Percentiles rank a stretch among this genome's conserved stretches.
Evolutionary conservation across 2,113 vertebrate genomes (phyloP).

Genomic region (Ochotona curzoniae): DNA sequence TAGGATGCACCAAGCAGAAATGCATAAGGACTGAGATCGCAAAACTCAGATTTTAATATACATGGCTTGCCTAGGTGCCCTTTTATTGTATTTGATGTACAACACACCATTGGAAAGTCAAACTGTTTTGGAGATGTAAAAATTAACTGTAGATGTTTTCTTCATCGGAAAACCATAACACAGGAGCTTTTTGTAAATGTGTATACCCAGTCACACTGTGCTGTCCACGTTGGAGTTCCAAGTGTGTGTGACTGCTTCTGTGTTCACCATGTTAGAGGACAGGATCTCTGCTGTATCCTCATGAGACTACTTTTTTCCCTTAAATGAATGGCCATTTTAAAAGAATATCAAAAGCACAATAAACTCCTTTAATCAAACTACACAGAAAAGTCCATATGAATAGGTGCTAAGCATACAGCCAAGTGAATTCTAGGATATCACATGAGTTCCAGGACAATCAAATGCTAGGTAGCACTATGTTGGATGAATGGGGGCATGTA

Average conservation of each 20-base stretch:
- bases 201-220: background rate
- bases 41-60: constrained; percentile 44
- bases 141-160: constrained; percentile 29
- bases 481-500: background rate
- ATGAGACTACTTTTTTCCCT: background rate
- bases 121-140: constrained; percentile 46
- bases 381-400: background rate
- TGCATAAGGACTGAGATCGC: constrained; percentile 34
- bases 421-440: background rate
- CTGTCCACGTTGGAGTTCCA: background rate
- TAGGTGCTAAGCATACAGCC: background rate
- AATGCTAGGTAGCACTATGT: background rate
- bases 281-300: background rate
- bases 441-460: background rate
- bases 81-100: constrained; percentile 51
- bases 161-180: constrained; percentile 17
- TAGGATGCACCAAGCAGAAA: constrained; percentile 16
- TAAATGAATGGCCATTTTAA: background rate
- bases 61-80: constrained; percentile 10
- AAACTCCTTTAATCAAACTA: background rate
- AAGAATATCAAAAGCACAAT: background rate
- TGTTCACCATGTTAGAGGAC: background rate
- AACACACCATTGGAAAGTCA: background rate
- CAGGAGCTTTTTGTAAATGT: background rate
- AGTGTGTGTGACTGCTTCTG: too few relatives aligned